Conservation (phyloP, 2,888 invertebrate genomes). For the Lepeophtheirus nordmannii region DNA sequence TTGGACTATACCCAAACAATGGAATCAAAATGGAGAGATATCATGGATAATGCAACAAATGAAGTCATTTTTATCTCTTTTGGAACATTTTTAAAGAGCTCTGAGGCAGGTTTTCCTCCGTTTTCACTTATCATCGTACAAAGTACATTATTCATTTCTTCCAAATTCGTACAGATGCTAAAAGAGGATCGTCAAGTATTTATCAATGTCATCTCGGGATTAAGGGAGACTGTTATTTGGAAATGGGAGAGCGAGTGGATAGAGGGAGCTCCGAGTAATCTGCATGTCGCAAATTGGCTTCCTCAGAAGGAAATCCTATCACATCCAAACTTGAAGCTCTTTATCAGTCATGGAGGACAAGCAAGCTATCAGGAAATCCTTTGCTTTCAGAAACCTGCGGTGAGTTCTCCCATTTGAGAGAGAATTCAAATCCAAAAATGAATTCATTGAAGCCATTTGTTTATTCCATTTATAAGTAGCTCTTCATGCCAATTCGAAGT, state of each 20-base stretch:
- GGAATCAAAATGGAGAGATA: slow-evolving; percentile 35
- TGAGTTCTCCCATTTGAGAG: not conserved
- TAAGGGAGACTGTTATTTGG: slow-evolving; percentile 67
- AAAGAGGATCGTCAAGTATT: slow-evolving; percentile 51
- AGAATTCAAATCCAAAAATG: too few relatives aligned
- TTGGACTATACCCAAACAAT: not conserved
- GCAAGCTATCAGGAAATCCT: slow-evolving; percentile 26
- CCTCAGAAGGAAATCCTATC: slow-evolving; percentile 60
- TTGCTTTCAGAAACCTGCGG: slow-evolving; percentile 25
- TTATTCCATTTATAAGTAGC: not conserved
- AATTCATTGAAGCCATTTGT: too few relatives aligned
- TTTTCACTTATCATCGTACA: too few relatives aligned
- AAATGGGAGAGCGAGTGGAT: slow-evolving; percentile 55
- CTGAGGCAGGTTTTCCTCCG: slow-evolving; percentile 29
- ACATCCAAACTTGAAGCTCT: slow-evolving; percentile 49
- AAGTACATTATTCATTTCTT: too few relatives aligned
- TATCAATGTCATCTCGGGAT: slow-evolving; percentile 52
- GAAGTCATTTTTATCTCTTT: slow-evolving; percentile 71
- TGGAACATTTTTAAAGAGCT: slow-evolving; percentile 66
- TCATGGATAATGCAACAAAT: slow-evolving; percentile 46
- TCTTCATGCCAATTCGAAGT: not conserved
- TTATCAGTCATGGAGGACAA: slow-evolving; percentile 48
- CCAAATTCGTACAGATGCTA: slow-evolving; percentile 41
- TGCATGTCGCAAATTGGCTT: slow-evolving; percentile 47
- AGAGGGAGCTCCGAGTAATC: slow-evolving; percentile 44